phyloP scores from a whole-genome alignment of 1,140 invertebrate species.

The Drosophila virilis region DNA sequence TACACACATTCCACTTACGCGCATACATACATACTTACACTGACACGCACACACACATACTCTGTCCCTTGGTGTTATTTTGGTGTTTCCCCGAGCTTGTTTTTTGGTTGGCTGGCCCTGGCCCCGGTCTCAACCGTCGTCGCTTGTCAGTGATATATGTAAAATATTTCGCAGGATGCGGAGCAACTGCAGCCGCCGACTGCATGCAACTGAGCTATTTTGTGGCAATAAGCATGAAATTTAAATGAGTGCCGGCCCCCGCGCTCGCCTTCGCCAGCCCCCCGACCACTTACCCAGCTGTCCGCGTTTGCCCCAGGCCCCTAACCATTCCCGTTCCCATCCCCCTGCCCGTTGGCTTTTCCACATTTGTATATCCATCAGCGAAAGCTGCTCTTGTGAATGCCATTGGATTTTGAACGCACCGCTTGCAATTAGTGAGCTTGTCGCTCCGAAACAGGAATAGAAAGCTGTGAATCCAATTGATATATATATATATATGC shows the following conservation, averaged over 20 bases:
- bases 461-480: constrained; percentile 25
- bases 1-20: constrained; percentile 15
- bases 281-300: constrained; percentile 1
- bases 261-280: neutral
- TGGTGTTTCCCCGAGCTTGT: constrained; percentile 79
- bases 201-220: constrained; percentile 76
- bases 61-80: constrained; percentile 74
- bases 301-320: neutral
- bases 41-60: constrained; percentile 29
- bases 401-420: constrained; percentile 51
- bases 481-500: constrained; percentile 6
- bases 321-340: neutral
- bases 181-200: constrained; percentile 38
- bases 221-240: constrained; percentile 82
- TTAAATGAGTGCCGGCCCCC: constrained; percentile 71
- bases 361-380: constrained; percentile 17
- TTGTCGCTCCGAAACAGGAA: constrained; percentile 22
- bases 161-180: constrained; percentile 43
- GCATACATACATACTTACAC: constrained; percentile 15
- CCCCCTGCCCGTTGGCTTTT: neutral
- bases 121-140: constrained; percentile 57
- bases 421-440: constrained; percentile 73
- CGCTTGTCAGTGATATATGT: constrained; percentile 77
- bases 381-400: constrained; percentile 12
- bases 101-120: constrained; percentile 76